Evolutionary conservation across 2,113 vertebrate species (phyloP).

Genomic region (Dendrocopos noguchii): DNA sequence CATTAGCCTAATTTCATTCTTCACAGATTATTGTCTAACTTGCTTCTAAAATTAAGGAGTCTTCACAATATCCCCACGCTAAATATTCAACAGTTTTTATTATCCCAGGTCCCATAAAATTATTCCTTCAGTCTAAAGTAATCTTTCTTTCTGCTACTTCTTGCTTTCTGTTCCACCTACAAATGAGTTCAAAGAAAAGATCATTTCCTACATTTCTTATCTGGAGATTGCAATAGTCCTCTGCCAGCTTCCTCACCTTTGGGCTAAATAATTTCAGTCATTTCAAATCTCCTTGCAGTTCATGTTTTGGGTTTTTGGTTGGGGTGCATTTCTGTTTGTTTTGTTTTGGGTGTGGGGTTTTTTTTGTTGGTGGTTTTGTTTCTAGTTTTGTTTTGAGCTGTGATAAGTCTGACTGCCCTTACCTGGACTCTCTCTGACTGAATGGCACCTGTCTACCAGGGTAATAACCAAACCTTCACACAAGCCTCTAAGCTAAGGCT

Average conservation of each 20-base stretch:
- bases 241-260: not conserved
- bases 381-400: not conserved
- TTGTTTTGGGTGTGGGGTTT: too few relatives aligned
- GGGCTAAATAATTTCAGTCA: not conserved
- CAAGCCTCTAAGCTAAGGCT: not conserved
- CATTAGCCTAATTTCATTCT: not conserved
- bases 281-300: not conserved
- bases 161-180: not conserved
- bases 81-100: not conserved
- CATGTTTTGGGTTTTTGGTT: not conserved
- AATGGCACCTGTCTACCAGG: not conserved
- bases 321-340: too few relatives aligned
- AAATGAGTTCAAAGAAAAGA: not conserved
- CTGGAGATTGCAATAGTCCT: not conserved
- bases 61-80: not conserved
- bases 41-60: not conserved
- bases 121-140: not conserved
- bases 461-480: not conserved
- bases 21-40: not conserved
- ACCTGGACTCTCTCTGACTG: not conserved
- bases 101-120: not conserved
- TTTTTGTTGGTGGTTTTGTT: too few relatives aligned
- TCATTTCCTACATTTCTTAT: not conserved
- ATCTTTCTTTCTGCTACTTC: not conserved
- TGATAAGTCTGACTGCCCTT: not conserved